Evolutionary conservation across 2,888 invertebrate genomes (phyloP).

Genomic region (Acanthococcus lagerstroemiae): DNA sequence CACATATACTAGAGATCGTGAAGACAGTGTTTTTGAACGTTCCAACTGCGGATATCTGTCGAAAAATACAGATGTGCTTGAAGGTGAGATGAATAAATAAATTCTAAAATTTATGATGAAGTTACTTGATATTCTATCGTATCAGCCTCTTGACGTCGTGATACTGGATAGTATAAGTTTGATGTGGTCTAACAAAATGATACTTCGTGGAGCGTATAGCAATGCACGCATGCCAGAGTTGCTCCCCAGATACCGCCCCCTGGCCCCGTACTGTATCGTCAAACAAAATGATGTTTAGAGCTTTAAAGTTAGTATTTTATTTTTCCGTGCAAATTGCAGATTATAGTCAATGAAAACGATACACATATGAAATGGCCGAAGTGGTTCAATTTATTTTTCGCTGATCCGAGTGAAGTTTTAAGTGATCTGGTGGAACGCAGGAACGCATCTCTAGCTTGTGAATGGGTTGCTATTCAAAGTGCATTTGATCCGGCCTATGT

Average conservation of each 20-base stretch:
- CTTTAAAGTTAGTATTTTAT: neutral
- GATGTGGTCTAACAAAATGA: too few relatives aligned
- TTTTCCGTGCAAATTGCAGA: neutral
- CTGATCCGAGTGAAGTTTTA: conserved; percentile 10
- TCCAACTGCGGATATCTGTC: conserved; percentile 1
- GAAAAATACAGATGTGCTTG: conserved; percentile 5
- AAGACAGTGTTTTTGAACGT: neutral
- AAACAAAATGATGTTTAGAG: too few relatives aligned
- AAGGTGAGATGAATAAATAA: neutral
- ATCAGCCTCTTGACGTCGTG: too few relatives aligned
- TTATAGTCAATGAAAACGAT: conserved; percentile 7
- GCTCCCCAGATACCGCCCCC: too few relatives aligned
- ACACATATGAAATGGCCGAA: conserved; percentile 1
- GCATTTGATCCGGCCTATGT: neutral
- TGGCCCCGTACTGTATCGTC: neutral
- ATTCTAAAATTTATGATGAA: too few relatives aligned
- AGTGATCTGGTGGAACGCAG: conserved; percentile 9
- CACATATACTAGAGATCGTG: neutral
- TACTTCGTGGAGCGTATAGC: too few relatives aligned
- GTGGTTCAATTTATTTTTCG: conserved; percentile 15
- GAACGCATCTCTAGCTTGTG: conserved; percentile 2
- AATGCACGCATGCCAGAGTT: too few relatives aligned
- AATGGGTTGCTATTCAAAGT: conserved; percentile 7
- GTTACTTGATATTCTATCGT: too few relatives aligned
- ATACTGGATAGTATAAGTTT: too few relatives aligned